These are phyloP conservation scores for western clawed frog (Xenopus tropicalis) DNA, from an alignment of 2,113 vertebrate genomes.

Conservation along the genomic window UCB_Xtro_10.0 CM004444.2:44905501-44906000, in stretches of 20 bases:
- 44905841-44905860: not conserved
- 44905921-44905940: not conserved
- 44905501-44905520: no score
- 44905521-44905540: no score
- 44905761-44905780: conserved; percentile 3
- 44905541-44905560: not conserved
- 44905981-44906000: no score
- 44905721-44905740: conserved; percentile 29
- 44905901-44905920: not conserved
- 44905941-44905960: no score
- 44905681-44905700: conserved; percentile 31
- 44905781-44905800: conserved; percentile 8
- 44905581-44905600: conserved; percentile 3
- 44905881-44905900: not conserved
- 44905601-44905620: conserved; percentile 28
- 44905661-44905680: conserved; percentile 33
- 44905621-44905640: conserved; percentile 25
- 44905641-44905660: conserved; percentile 22
- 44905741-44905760: conserved; percentile 17
- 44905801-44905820: not conserved
- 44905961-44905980: no score
- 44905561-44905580: conserved; percentile 3
- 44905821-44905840: no score
- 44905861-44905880: not conserved
- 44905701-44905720: conserved; percentile 18